Evolutionary conservation across 2,888 invertebrate species (phyloP), one percentile per base, ranked within the genome.

Genomic region (Arge pagana): DNA sequence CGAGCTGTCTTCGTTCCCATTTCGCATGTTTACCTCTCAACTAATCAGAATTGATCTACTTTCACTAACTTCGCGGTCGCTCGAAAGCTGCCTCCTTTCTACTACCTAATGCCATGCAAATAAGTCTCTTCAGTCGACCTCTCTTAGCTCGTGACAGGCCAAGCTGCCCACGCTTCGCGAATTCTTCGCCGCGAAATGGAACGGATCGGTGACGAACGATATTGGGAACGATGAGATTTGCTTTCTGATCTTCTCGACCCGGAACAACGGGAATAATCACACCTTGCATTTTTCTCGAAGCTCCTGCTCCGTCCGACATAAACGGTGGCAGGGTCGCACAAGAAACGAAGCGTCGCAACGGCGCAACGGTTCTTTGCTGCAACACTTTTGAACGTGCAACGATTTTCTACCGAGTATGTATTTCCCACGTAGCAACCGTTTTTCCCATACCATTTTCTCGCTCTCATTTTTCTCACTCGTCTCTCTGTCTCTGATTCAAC

Each of bases 21-120:
- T 26, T 50, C 40, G 39, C 49, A 40, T 50, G 40, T 50, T 50
- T 50, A 50, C 49, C 31, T 39, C 31, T 31, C 37, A 40, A 50
- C 40, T 50, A 50, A 50, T 50, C 49, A 40, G 49, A 31, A 50
- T 40, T 40, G 49, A 50, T 50, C 40, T 50, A 40, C 40, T 50
- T 45, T 16, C 21, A n/a, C 45, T 35, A 45, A 45, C 45, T 45
- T 16, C 11, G n/a, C 31, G 45, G 13, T 45, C 23, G 33, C 26
- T 45, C 45, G 45, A 33, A 33, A 45, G 33, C 45, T 18, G 23
- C 5, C 30, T 11, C 19, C 30, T 10, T 23, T 11, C 8, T n/a
- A 7, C 7, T n/a, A 10, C 39, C 10, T 11, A 7, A 30, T 2
- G n/a, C 26, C 26, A 26, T 26, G 40, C 26, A n/a, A n/a, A 7